These are phyloP conservation scores for Sinelater perroti DNA, from an alignment of 2,888 invertebrate species.

Conservation along the genomic window DNA sequence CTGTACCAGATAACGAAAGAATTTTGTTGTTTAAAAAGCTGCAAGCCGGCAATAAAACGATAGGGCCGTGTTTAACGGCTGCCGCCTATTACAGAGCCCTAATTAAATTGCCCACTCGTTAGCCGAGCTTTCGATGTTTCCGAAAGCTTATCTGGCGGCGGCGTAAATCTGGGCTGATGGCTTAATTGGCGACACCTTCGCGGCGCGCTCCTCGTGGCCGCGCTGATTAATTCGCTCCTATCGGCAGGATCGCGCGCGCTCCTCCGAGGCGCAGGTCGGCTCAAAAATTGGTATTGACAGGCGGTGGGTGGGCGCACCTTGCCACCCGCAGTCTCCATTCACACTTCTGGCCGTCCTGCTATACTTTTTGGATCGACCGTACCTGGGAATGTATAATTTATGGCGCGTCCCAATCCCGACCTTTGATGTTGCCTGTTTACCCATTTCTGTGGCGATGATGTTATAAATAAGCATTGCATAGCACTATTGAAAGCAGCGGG, in stretches of 20 bases:
- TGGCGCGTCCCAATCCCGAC: slow-evolving; percentile 14
- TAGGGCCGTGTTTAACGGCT: slow-evolving; percentile 15
- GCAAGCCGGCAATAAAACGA: slow-evolving; percentile 27
- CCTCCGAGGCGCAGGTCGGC: slow-evolving; percentile 19
- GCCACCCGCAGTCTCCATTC: slow-evolving; percentile 49
- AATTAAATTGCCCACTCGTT: slow-evolving; percentile 20
- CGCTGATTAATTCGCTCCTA: too few relatives aligned
- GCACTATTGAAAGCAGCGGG: too few relatives aligned
- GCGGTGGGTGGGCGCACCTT: slow-evolving; percentile 48
- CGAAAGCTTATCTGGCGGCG: too few relatives aligned
- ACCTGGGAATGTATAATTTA: slow-evolving; percentile 27
- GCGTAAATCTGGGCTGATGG: too few relatives aligned
- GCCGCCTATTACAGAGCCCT: slow-evolving; percentile 15
- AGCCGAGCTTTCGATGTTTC: too few relatives aligned
- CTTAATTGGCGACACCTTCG: too few relatives aligned
- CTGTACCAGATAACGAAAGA: slow-evolving; percentile 25
- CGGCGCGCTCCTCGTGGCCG: too few relatives aligned
- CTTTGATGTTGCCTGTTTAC: slow-evolving; percentile 7
- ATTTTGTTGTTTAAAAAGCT: slow-evolving; percentile 27
- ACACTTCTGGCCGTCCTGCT: slow-evolving; percentile 44
- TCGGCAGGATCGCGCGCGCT: too few relatives aligned
- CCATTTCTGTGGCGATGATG: too few relatives aligned
- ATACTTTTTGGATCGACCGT: slow-evolving; percentile 14
- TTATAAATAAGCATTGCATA: too few relatives aligned
- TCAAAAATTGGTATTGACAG: slow-evolving; percentile 46